Evolutionary conservation across 2,888 invertebrate genomes (phyloP).

Genomic region (Eristalis pertinax): DNA sequence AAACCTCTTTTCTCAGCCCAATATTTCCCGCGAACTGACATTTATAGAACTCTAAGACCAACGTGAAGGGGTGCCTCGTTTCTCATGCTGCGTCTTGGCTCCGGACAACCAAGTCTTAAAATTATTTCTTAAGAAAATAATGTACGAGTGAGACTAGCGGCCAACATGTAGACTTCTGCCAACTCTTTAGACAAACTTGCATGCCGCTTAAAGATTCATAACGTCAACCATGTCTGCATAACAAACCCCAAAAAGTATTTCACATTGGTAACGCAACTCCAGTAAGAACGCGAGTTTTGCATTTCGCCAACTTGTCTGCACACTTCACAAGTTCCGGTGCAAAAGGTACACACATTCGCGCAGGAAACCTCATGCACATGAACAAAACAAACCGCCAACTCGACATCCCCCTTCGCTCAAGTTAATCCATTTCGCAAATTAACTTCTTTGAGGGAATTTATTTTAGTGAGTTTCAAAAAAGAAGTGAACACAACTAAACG

Average conservation of each 20-base stretch:
- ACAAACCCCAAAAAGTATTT: background rate
- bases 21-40: no score
- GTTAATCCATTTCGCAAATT: constrained; percentile 69
- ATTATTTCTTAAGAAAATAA: no score
- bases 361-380: background rate
- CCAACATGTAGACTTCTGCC: background rate
- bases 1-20: no score
- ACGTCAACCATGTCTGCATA: background rate
- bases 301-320: background rate
- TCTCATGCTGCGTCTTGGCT: no score
- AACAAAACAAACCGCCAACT: constrained; percentile 34
- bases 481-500: constrained; percentile 20
- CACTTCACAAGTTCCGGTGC: background rate
- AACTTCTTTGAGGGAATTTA: constrained; percentile 68
- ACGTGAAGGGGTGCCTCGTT: no score
- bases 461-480: constrained; percentile 40
- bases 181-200: background rate
- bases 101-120: no score
- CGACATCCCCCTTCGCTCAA: constrained; percentile 37
- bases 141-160: no score
- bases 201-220: background rate
- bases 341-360: background rate
- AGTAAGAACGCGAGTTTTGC: background rate
- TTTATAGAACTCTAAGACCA: no score
- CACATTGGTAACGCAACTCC: background rate